Base-by-base conservation (phyloP, 2,113 vertebrate genomes). In the Ceyx margarethae region DNA sequence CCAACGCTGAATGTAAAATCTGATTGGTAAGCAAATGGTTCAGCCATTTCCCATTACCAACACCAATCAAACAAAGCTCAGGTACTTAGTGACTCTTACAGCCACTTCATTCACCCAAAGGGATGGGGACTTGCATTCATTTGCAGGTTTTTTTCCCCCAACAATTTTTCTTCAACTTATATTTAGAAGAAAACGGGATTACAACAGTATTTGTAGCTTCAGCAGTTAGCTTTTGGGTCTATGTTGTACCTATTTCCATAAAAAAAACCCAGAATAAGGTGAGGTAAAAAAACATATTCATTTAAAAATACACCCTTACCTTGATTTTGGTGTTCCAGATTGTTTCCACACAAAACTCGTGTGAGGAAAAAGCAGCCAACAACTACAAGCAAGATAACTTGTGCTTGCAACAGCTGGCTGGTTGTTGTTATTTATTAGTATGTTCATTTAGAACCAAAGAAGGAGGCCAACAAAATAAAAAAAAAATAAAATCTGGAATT, bases 331-430 rank as follows among this genome's bases (percentile, higher is more conserved):
- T 80, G 81, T 89, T 95, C 91, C 89, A 81, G 20, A 88, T 56
- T 77, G 67, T 91, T 91, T 93, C 82, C 76, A 92, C 51, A 85
- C 45, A 92, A 82, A 89, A 95, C 92, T 29, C 65, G 42, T 91
- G 81, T 80, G 81, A 89, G 82, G 79, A 71, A 92, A 91, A 89
- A 91, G 85, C 87, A 94, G 75, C 80, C 91, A 78, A 83, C 43
- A 81, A 65, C 78, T 69, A 61, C 76, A 76, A 91, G 85, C 82
- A 91, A 92, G 69, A 43, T 19, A 91, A 61, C 43, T 42, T 67
- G 29, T 22, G 29, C 54, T 68, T 80, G 45, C 28, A 81, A 25
- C 57, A 23, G 16, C 0, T 85, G 91, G 71, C 71, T 94, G 86
- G 66, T 50, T 61, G 42, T 19, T 73, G 66, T 46, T 87, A 45